Evolutionary conservation across 1,140 invertebrate species (phyloP).

Genomic region (Carposina sasakii): DNA sequence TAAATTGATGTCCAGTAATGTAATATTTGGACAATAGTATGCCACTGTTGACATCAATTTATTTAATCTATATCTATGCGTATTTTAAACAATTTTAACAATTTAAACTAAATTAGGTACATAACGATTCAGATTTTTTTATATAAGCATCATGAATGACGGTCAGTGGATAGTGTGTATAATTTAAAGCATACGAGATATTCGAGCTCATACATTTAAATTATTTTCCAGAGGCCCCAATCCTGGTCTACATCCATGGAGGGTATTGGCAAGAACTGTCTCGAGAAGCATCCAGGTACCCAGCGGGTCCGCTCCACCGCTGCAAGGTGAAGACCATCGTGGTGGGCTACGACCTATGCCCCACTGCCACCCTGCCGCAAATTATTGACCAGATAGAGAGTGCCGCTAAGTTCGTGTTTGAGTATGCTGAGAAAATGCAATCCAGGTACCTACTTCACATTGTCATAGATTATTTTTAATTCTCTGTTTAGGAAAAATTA

Average conservation of each 20-base stretch:
- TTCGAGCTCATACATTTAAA: too few relatives aligned
- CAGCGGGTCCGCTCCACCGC: constrained; percentile 75
- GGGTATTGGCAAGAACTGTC: constrained; percentile 86
- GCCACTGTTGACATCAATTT: too few relatives aligned
- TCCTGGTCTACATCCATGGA: constrained; percentile 86
- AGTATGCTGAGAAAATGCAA: constrained; percentile 70
- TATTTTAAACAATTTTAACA: too few relatives aligned
- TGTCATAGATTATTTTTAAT: background rate
- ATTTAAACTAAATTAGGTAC: too few relatives aligned
- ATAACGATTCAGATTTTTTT: too few relatives aligned
- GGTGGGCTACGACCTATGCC: constrained; percentile 85
- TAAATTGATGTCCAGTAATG: too few relatives aligned
- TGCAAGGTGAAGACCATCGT: constrained; percentile 79
- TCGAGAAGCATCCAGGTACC: constrained; percentile 77
- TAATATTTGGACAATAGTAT: too few relatives aligned
- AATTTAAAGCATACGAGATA: too few relatives aligned
- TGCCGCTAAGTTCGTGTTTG: constrained; percentile 75
- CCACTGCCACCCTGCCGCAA: constrained; percentile 74
- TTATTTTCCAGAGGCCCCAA: constrained; percentile 78
- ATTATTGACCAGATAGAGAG: constrained; percentile 77
- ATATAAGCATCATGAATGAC: too few relatives aligned
- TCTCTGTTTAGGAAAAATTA: too few relatives aligned
- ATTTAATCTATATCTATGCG: too few relatives aligned
- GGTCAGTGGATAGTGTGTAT: too few relatives aligned
- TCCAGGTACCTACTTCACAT: constrained; percentile 51